Base-by-base conservation (phyloP, 2,888 invertebrate genomes). In the Chrysotoxum bicinctum region DNA sequence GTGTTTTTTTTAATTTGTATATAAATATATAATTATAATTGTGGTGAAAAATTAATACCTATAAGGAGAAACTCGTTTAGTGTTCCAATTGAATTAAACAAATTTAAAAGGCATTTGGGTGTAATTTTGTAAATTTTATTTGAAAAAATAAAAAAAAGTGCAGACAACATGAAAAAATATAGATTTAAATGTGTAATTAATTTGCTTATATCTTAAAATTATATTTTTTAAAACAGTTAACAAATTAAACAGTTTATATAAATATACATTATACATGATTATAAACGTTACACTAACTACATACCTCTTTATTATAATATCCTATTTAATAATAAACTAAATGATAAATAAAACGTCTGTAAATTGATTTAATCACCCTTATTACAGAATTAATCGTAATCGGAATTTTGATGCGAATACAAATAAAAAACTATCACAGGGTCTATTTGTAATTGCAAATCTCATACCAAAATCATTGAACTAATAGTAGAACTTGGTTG, bases 131-230 rank as follows among this genome's bases (percentile, higher is more conserved):
- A 52, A 74, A 64, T 70, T 79, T 79, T 83, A 79, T 75, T 74
- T 74, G 60, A 56, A 76, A 76, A 66, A 50, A 75, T 26, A 62
- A 43, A 52, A 56, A 23, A 81, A 52, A 79, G 79, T 74, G 50
- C 58, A 84, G 84, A 80, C 84, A 84, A 84, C 84, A 84, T 84
- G 84, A 84, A 80, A 79, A 79, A 60, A 40, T 58, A 45, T 64
- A 26, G 50, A 73, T 74, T 26, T 56, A 48, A 30, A 52, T 60
- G 54, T 43, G 35, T 48, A 32, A 21, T 50, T 45, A 14, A 26
- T 48, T 60, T 23, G 9, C 54, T 69, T 66, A 40, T 66, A 26
- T 19, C 23, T 62, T 52, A 72, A 26, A 35, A 79, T 56, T 74
- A 50, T 84, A 64, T 79, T 48, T n/a, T 79, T 64, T 35, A 54